phyloP scores from a whole-genome alignment of 2,113 vertebrate species.

The Otocyon megalotis region DNA sequence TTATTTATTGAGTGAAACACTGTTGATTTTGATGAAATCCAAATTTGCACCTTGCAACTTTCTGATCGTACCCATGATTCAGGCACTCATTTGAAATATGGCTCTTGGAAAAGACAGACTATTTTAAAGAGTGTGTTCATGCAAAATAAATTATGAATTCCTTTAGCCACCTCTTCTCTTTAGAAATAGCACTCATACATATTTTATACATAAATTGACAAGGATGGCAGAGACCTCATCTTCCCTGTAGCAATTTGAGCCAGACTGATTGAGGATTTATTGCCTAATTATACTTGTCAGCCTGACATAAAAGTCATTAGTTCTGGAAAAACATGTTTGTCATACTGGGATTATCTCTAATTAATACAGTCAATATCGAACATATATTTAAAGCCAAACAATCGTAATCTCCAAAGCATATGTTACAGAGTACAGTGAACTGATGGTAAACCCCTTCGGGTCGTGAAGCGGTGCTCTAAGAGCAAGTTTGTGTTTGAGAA shows the following conservation, averaged over 20 bases:
- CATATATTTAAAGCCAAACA: conserved; percentile 66
- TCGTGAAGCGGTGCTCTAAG: neutral
- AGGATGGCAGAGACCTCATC: conserved; percentile 63
- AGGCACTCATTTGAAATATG: conserved; percentile 46
- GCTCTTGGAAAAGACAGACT: conserved; percentile 49
- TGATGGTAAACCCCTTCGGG: neutral
- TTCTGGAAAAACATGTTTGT: conserved; percentile 80
- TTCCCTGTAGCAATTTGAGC: conserved; percentile 68
- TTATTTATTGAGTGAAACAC: neutral
- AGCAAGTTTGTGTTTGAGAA: neutral
- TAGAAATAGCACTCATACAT: conserved; percentile 71
- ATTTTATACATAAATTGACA: conserved; percentile 79
- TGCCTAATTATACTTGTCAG: conserved; percentile 80
- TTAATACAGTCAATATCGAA: conserved; percentile 73
- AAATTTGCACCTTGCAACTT: conserved; percentile 39
- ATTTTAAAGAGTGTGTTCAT: neutral
- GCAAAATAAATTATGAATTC: conserved; percentile 65
- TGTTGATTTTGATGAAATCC: conserved; percentile 53
- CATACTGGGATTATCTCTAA: conserved; percentile 70
- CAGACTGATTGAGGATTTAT: conserved; percentile 75
- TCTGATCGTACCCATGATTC: neutral
- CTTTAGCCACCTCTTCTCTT: conserved; percentile 63
- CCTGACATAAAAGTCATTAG: conserved; percentile 79
- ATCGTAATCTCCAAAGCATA: neutral
- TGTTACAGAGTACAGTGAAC: neutral